phyloP scores from a whole-genome alignment of 2,113 vertebrate genomes.

The Ia io region DNA sequence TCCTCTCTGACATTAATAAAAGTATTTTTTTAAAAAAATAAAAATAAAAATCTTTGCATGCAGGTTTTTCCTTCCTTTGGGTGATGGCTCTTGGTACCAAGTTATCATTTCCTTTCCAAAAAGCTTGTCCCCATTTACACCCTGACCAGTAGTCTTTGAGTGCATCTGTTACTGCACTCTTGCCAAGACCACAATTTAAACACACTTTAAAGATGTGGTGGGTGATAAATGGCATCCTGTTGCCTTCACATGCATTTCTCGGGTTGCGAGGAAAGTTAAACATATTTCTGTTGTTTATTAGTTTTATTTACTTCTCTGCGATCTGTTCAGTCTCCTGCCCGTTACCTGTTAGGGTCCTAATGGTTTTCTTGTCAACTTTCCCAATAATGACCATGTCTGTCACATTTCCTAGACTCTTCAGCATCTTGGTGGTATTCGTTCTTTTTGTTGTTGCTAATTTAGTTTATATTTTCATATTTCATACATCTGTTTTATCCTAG shows the following conservation, averaged over 20 bases:
- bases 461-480: neutral
- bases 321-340: neutral
- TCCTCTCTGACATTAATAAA: neutral
- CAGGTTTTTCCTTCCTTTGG: neutral
- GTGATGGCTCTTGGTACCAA: neutral
- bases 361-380: neutral
- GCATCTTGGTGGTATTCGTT: neutral
- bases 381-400: neutral
- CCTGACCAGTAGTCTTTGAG: neutral
- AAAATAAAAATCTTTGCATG: neutral
- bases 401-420: neutral
- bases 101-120: neutral
- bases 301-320: neutral
- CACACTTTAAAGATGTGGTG: neutral
- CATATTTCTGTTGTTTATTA: neutral
- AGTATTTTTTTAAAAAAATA: too few species aligned
- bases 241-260: neutral
- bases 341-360: neutral
- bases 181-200: neutral
- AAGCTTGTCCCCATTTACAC: neutral
- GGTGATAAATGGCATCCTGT: neutral
- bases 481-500: neutral
- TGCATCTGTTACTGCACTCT: neutral
- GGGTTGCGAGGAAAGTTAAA: neutral
- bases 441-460: neutral